Evolutionary conservation across 2,113 vertebrate genomes (phyloP), one percentile per base, ranked within the genome.

Genomic region (Salminus brasiliensis): DNA sequence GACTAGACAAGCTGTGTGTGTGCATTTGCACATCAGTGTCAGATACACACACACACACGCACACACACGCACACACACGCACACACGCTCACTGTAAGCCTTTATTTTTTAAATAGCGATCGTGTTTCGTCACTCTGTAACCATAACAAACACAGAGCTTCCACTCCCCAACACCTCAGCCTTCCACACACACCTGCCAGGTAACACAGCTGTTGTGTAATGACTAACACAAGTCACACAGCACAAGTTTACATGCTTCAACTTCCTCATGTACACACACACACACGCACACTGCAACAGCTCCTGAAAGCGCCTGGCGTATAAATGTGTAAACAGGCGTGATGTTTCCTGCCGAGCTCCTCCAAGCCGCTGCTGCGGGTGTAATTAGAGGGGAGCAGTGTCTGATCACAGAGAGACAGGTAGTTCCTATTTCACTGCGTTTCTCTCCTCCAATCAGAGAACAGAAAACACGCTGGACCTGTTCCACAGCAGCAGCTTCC

Each of bases 391-490:
- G 57, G 57, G 10, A 15, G 1, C 11, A 15, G 57, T 5, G 27
- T 15, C 5, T 1, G 25, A 10, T 29, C 72, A 49, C 29, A 25
- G 45, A 45, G 34, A n/a, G 34, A 34, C 13, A 30, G 39, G 53
- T 6, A 27, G 6, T 57, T 57, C 53, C 7, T 95, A 94, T 13
- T 95, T 94, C 82, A 97, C 93, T 53, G 4, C 53, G 13, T 59
- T 29, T 13, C 29, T 59, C 27, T 23, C 23, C 8, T 29, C 25
- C 55, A 59, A 11, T 43, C 12, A 43, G 39, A 1, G 1, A 4
- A 23, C 52, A 55, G 52, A 1, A 68, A 43, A 68, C 13, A 23
- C 1, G 36, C 10, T 45, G 11, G 2, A 45, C 12, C 11, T 41
- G 36, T 15, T 12, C 9, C 23, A 11, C 34, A 25, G 65, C n/a